Base-by-base conservation (phyloP, 1,140 invertebrate species). In the Augochlora pura region DNA sequence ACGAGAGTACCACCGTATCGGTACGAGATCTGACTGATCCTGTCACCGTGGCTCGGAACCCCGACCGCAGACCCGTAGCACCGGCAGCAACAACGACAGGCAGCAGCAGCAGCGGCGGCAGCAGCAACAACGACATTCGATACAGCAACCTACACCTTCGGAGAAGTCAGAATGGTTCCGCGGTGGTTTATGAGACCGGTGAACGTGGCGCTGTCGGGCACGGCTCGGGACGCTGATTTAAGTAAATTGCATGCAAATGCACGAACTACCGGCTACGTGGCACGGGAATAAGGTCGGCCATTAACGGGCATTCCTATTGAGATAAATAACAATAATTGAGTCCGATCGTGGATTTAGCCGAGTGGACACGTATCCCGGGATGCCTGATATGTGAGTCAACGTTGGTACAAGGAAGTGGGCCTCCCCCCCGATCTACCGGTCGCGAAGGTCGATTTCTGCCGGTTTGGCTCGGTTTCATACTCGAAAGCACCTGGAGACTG, bases 211-310 rank as follows among this genome's bases (percentile, higher is more conserved):
- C 57, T 71, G 75, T 66, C 81, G 73, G 72, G 60, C 85, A 75
- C 75, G 75, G 69, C 74, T 67, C 72, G 46, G 57, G 8, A 70
- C 77, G 73, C 42, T 81, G 82, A 85, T 84, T 84, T 82, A 81
- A 86, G 83, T 87, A 90, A 89, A 89, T 90, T 89, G 82, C 87
- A 85, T 89, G 83, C 80, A 89, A 88, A 89, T 89, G 68, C 83
- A 80, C 67, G 63, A 81, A 85, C 77, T 81, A 83, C 82, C 77
- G 77, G 68, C 64, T 80, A 39, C 68, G 69, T 27, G 63, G 68
- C 60, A 74, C 59, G 77, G 69, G 83, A 89, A 88, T 87, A 89
- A 85, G 88, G 84, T 81, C 87, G 86, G 66, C 49, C 60, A 87
- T 88, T 86, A 85, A 77, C 82, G 65, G 74, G 60, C 80, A 63